Conservation (phyloP, 2,888 invertebrate species). For the Agelastica alni region DNA sequence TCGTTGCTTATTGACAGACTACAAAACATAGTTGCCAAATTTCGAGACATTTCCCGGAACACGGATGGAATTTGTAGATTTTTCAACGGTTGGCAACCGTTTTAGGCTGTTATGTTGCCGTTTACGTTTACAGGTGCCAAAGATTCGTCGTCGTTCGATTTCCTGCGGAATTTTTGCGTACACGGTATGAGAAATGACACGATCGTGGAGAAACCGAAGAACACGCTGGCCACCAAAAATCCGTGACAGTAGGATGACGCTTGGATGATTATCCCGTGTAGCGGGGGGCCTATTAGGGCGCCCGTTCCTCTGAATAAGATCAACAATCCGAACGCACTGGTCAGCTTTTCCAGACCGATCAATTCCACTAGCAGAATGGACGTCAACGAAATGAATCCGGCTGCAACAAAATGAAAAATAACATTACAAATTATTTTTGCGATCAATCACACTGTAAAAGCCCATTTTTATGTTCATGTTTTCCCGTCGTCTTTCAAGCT, state of each 20-base stretch:
- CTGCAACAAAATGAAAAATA: too few species aligned
- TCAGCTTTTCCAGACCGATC: slow-evolving; percentile 91
- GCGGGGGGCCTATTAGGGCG: slow-evolving; percentile 84
- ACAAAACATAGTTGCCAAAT: too few species aligned
- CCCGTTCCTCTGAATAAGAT: slow-evolving; percentile 95
- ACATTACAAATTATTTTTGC: too few species aligned
- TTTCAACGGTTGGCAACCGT: too few species aligned
- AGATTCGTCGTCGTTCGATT: slow-evolving; percentile 10
- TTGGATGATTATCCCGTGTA: slow-evolving; percentile 91
- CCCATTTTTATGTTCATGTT: too few species aligned
- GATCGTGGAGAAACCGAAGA: slow-evolving; percentile 79
- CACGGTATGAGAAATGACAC: slow-evolving; percentile 13
- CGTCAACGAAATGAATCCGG: slow-evolving; percentile 96
- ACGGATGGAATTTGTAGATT: too few species aligned
- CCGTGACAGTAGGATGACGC: slow-evolving; percentile 87
- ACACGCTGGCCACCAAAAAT: slow-evolving; percentile 88
- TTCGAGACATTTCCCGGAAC: too few species aligned
- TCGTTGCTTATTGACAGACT: too few species aligned
- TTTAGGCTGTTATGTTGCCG: too few species aligned
- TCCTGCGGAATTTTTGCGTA: neutral
- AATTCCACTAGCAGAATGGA: slow-evolving; percentile 97
- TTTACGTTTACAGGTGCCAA: slow-evolving; percentile 11
- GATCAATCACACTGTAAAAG: too few species aligned
- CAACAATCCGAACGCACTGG: slow-evolving; percentile 95
- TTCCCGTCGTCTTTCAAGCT: too few species aligned